Evolutionary conservation across 1,140 invertebrate genomes (phyloP).

Genomic region (Cherax quadricarinatus): DNA sequence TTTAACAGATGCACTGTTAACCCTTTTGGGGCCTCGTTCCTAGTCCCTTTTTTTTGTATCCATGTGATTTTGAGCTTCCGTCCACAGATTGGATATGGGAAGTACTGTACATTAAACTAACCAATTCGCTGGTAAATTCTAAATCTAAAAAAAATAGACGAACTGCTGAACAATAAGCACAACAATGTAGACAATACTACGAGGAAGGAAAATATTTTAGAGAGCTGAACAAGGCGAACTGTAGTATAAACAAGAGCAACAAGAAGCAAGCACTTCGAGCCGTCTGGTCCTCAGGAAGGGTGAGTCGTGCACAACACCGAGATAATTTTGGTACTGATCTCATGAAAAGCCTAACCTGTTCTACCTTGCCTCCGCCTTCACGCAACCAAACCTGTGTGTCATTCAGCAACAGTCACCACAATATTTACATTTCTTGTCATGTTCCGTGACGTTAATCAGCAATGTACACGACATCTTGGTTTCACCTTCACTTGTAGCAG

Average conservation of each 20-base stretch:
- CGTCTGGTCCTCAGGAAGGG: not conserved
- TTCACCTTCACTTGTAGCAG: too few relatives aligned
- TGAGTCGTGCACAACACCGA: not conserved
- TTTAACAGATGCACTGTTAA: too few relatives aligned
- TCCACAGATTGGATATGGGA: too few relatives aligned
- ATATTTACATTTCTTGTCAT: not conserved
- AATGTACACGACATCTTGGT: not conserved
- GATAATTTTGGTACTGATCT: constrained; percentile 19
- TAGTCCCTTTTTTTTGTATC: too few relatives aligned
- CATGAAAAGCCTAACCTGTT: constrained; percentile 17
- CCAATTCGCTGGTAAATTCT: not conserved
- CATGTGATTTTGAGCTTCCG: too few relatives aligned
- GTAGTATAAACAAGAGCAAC: not conserved
- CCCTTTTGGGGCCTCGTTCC: too few relatives aligned
- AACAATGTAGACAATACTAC: too few relatives aligned
- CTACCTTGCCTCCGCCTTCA: not conserved
- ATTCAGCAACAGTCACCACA: not conserved
- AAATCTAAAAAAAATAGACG: too few relatives aligned
- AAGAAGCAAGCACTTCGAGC: not conserved
- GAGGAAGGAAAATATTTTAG: too few relatives aligned
- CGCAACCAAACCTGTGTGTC: not conserved
- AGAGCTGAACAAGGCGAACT: too few relatives aligned
- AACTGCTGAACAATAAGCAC: too few relatives aligned
- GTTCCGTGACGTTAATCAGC: not conserved
- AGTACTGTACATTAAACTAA: not conserved